These are phyloP conservation scores for Polylopha cassiicola DNA, from an alignment of 2,888 invertebrate genomes.

Conservation along the genomic window DNA sequence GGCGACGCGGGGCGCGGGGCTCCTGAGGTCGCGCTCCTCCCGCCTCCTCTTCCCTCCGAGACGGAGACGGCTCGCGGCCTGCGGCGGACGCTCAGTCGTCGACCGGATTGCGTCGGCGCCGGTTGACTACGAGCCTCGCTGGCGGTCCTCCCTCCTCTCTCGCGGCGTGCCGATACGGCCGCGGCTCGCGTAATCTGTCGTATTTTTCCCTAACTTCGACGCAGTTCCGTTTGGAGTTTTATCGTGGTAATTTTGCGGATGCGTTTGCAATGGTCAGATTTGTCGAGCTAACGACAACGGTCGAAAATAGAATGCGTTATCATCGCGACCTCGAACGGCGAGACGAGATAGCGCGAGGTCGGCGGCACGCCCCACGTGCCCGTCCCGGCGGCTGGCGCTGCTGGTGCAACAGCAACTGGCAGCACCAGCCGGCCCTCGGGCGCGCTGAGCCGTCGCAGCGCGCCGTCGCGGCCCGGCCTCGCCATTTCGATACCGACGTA, in stretches of 20 bases:
- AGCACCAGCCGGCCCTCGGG: slow-evolving; percentile 13
- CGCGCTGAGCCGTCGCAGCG: not conserved
- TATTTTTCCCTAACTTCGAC: slow-evolving; percentile 32
- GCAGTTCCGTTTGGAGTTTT: slow-evolving; percentile 55
- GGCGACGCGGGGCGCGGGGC: slow-evolving; percentile 48
- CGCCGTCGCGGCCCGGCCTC: too few relatives aligned
- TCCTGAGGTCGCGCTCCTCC: slow-evolving; percentile 30
- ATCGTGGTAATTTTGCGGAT: slow-evolving; percentile 50
- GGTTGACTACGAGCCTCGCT: slow-evolving; percentile 41
- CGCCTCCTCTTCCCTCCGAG: slow-evolving; percentile 21
- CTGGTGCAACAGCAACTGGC: slow-evolving; percentile 22
- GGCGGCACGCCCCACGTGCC: slow-evolving; percentile 69
- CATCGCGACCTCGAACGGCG: slow-evolving; percentile 70
- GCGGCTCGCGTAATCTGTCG: slow-evolving; percentile 37
- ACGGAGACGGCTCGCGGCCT: slow-evolving; percentile 22
- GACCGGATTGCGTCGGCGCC: slow-evolving; percentile 68
- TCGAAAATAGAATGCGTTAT: slow-evolving; percentile 72
- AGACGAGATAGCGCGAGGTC: slow-evolving; percentile 73
- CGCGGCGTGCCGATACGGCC: slow-evolving; percentile 35
- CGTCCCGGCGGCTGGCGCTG: slow-evolving; percentile 25
- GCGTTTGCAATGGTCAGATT: slow-evolving; percentile 64
- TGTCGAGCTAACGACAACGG: slow-evolving; percentile 52
- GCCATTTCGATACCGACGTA: too few relatives aligned
- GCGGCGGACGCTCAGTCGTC: slow-evolving; percentile 60
- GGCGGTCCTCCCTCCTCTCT: slow-evolving; percentile 30